Conservation (phyloP, 2,888 invertebrate species). For the Julus scandinavius region DNA sequence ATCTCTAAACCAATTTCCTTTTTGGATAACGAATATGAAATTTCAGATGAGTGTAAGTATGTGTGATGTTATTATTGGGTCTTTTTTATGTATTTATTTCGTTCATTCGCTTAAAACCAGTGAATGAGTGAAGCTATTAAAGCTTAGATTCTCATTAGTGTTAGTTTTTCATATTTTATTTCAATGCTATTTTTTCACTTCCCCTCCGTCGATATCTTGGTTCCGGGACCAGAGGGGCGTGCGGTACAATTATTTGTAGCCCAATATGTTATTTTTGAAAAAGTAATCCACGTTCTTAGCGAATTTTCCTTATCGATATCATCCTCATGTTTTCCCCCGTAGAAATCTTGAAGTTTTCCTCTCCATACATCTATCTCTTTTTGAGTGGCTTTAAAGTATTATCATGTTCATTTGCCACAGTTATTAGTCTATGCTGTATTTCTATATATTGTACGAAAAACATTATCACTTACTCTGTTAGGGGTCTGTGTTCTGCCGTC, state of each 20-base stretch:
- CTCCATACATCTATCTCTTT: neutral
- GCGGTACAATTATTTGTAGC: conserved; percentile 16
- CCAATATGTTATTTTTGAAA: conserved; percentile 1
- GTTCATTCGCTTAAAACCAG: neutral
- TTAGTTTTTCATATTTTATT: conserved; percentile 19
- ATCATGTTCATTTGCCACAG: conserved; percentile 19
- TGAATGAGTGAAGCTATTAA: conserved; percentile 15
- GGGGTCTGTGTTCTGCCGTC: conserved; percentile 6
- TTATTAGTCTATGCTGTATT: conserved; percentile 8
- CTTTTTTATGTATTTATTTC: neutral
- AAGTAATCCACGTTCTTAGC: neutral
- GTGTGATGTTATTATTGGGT: neutral
- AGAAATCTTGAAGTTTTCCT: neutral
- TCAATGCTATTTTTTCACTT: neutral
- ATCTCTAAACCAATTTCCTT: neutral
- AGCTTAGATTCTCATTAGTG: neutral
- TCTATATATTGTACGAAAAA: conserved; percentile 34
- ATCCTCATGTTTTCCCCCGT: neutral
- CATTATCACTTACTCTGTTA: conserved; percentile 28
- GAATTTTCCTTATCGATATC: neutral
- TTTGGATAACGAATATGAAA: neutral
- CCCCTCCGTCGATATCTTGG: conserved; percentile 20
- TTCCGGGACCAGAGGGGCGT: conserved; percentile 39
- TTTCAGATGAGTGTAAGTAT: neutral
- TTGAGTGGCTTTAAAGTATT: conserved; percentile 30